Evolutionary conservation across 2,888 invertebrate genomes (phyloP), one percentile per base, ranked within the genome.

Genomic region (Pseudococcus jackbeardsleyi): DNA sequence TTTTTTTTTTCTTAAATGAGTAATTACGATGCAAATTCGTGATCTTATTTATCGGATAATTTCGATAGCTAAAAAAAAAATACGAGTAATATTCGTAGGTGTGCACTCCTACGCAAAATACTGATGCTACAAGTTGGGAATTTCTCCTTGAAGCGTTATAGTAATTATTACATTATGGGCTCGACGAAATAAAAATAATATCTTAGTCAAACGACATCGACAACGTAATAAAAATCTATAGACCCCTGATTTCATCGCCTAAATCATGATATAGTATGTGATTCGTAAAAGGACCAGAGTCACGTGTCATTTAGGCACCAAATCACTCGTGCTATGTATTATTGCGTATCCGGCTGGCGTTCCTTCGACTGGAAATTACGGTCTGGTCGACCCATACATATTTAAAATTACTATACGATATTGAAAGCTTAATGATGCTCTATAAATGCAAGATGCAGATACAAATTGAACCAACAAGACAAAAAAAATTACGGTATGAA

Each of bases 21-120:
- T 72, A 72, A 72, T 72, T 72, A 72, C 33, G 68, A 72, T 72
- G 68, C 22, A 72, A 72, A 72, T 72, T 72, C 68, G 68, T 72
- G 68, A 72, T 72, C 68, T 72, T 72, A 33, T 72, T 72, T 72
- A 72, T 72, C 68, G 68, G 68, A 72, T 72, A 72, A 72, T 72
- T 72, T 26, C 33, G 68, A 72, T 72, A 15, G 33, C 22, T 33
- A 12, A 33, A 33, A 72, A 72, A 72, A 72, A 72, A 26, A 26
- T 33, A 72, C 26, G 26, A 15, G 33, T 72, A 33, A 59, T 72
- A 72, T 72, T 33, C 22, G 68, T 72, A 72, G 68, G 68, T 72
- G 26, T 26, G 12, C 12, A 72, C 68, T 72, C 68, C 68, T 72
- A 72, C 68, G 68, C 33, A 59, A 72, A 72, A 72, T n/a, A 72